These are phyloP conservation scores for Epistrophe grossulariae DNA, from an alignment of 2,888 invertebrate genomes.

Conservation along the genomic window DNA sequence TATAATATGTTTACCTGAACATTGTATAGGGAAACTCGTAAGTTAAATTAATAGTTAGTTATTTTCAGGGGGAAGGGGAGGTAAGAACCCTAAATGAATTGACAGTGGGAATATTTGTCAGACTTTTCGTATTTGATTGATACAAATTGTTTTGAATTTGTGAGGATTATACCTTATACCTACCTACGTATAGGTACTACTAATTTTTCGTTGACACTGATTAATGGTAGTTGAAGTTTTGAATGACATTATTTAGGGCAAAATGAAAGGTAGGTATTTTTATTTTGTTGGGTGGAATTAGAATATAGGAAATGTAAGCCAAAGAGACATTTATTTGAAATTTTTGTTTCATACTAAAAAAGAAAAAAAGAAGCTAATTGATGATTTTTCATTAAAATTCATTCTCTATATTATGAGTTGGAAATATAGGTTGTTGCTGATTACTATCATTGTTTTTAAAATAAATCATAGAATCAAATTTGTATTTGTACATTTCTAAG, in stretches of 20 bases:
- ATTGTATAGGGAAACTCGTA: not conserved
- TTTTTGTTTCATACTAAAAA: too few species aligned
- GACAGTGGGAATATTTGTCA: not conserved
- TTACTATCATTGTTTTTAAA: too few species aligned
- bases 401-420: too few species aligned
- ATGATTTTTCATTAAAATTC: not conserved
- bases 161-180: not conserved
- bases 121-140: constrained; percentile 27
- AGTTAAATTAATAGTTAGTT: constrained; percentile 4
- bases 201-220: constrained; percentile 7
- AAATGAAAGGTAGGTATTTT: too few species aligned
- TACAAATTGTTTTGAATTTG: constrained; percentile 27
- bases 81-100: constrained; percentile 10
- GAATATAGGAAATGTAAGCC: not conserved
- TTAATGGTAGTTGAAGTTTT: not conserved
- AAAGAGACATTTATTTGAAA: too few species aligned
- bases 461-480: too few species aligned
- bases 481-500: too few species aligned
- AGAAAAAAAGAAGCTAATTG: not conserved
- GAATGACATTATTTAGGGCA: not conserved
- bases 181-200: not conserved
- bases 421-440: too few species aligned
- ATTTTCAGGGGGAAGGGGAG: too few species aligned
- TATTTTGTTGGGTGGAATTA: not conserved
- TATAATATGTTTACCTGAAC: not conserved